Evolutionary conservation across 2,888 invertebrate species (phyloP).

Genomic region (Phania funesta): DNA sequence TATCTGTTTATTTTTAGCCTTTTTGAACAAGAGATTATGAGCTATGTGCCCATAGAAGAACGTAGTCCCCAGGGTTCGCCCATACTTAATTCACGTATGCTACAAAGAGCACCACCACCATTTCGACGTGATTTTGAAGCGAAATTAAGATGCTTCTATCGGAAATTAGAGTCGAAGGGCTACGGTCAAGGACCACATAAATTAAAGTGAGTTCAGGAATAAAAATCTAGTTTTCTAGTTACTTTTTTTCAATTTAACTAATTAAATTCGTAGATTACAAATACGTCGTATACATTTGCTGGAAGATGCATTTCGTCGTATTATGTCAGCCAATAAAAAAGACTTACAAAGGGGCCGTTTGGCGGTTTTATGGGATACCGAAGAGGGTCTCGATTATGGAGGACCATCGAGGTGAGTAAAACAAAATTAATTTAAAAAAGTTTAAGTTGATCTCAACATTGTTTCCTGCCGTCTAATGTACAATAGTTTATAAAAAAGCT

Average conservation of each 20-base stretch:
- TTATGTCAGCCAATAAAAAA: slow-evolving; percentile 97
- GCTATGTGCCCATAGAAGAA: slow-evolving; percentile 90
- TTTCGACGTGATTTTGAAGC: slow-evolving; percentile 97
- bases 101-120: slow-evolving; percentile 92
- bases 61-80: slow-evolving; percentile 86
- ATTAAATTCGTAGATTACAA: slow-evolving; percentile 86
- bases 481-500: background rate
- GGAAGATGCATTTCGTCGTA: slow-evolving; percentile 97
- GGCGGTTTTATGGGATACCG: slow-evolving; percentile 96
- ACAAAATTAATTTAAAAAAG: background rate
- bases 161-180: slow-evolving; percentile 96
- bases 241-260: background rate
- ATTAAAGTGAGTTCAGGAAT: slow-evolving; percentile 86
- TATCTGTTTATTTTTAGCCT: slow-evolving; percentile 86
- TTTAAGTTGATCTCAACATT: no score
- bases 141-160: slow-evolving; percentile 95
- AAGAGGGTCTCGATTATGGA: slow-evolving; percentile 98
- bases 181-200: slow-evolving; percentile 98
- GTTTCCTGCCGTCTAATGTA: no score
- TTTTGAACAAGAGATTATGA: slow-evolving; percentile 99
- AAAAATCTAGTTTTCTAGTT: background rate
- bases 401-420: slow-evolving; percentile 87
- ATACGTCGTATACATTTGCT: slow-evolving; percentile 95
- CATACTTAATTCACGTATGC: slow-evolving; percentile 86
- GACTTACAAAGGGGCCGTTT: slow-evolving; percentile 97